A percentile compares a stretch with the other conserved stretches of the same genome.
phyloP scores from a whole-genome alignment of 2,797 vertebrate genomes.

The Sorex maritimensis region DNA sequence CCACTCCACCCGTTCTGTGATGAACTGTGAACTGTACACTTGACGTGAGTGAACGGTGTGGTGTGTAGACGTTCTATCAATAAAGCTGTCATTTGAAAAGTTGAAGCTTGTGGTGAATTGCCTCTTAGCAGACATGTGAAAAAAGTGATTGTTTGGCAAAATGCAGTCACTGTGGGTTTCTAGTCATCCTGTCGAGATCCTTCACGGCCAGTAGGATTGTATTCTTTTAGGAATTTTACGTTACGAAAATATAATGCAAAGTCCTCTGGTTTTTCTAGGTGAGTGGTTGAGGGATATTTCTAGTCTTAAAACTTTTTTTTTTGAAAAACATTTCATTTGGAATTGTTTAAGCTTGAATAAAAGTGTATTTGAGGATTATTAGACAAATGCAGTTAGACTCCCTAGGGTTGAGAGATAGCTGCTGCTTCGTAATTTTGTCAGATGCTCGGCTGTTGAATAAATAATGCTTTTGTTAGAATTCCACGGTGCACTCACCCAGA shows the following conservation, averaged over 20 bases:
- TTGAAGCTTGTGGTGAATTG: background rate
- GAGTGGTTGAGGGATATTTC: slow-evolving; percentile 14
- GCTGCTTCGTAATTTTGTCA: slow-evolving; percentile 72
- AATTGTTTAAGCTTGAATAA: slow-evolving; percentile 51
- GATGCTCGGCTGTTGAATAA: slow-evolving; percentile 65
- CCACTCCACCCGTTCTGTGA: background rate
- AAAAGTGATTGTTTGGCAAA: background rate
- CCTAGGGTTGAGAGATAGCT: slow-evolving; percentile 53
- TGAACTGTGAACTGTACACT: background rate
- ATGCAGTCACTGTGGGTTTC: background rate
- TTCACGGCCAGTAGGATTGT: background rate
- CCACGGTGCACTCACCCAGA: slow-evolving; percentile 3
- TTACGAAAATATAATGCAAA: background rate
- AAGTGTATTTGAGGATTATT: slow-evolving; percentile 59
- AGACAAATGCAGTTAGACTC: slow-evolving; percentile 63
- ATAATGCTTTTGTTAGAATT: slow-evolving; percentile 74
- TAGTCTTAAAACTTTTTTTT: slow-evolving; percentile 38
- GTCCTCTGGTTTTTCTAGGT: background rate
- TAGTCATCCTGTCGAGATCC: background rate
- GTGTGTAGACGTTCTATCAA: background rate
- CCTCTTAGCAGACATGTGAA: background rate
- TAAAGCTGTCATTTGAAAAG: background rate
- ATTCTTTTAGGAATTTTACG: slow-evolving; percentile 28
- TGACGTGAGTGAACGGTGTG: background rate
- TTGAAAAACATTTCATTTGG: slow-evolving; percentile 14